These are phyloP conservation scores for Digitonthophagus gazella DNA, from an alignment of 2,888 invertebrate species.

Conservation along the genomic window DNA sequence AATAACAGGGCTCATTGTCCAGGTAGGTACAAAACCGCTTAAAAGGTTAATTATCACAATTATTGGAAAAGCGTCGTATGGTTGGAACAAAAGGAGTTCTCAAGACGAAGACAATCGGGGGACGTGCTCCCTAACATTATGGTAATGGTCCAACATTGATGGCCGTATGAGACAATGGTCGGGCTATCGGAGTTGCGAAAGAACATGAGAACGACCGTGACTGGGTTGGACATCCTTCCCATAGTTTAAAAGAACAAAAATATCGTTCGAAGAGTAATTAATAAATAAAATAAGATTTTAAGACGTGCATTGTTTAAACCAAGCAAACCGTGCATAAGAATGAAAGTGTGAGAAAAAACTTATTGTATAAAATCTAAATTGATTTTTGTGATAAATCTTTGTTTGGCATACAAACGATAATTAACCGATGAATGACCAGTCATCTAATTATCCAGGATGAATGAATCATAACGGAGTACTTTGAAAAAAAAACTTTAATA, in stretches of 20 bases:
- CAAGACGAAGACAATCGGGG: constrained; percentile 14
- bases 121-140: constrained; percentile 1
- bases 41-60: not conserved
- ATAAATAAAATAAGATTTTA: not conserved
- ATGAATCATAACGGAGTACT: not conserved
- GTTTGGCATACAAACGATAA: not conserved
- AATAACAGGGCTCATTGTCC: not conserved
- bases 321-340: not conserved
- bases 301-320: not conserved
- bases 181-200: not conserved
- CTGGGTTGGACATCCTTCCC: no score
- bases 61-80: not conserved
- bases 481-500: not conserved
- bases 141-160: not conserved
- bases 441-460: not conserved
- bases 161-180: not conserved
- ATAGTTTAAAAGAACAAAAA: not conserved
- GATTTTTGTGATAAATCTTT: not conserved
- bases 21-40: not conserved
- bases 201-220: not conserved
- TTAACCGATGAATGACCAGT: not conserved
- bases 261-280: not conserved
- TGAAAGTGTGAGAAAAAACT: not conserved
- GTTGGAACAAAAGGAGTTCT: constrained; percentile 10
- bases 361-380: not conserved